Evolutionary conservation across 2,113 vertebrate genomes (phyloP).

Genomic region (Semicossyphus pulcher): DNA sequence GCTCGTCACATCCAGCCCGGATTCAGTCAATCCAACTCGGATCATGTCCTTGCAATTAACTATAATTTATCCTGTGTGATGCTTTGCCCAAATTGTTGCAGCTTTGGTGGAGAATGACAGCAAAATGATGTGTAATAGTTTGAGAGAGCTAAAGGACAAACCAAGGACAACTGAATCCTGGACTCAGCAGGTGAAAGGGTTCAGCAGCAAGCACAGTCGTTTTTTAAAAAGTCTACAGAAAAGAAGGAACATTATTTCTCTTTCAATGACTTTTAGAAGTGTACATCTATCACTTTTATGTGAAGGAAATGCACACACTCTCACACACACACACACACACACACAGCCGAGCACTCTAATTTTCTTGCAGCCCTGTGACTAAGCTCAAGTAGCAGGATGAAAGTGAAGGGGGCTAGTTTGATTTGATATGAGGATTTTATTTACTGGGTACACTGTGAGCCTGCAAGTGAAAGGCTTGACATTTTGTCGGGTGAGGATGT

Average conservation of each 20-base stretch:
- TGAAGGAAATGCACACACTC: conserved; percentile 1
- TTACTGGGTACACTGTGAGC: conserved; percentile 31
- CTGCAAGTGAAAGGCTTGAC: conserved; percentile 34
- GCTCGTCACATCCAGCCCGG: conserved; percentile 74
- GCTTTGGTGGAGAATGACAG: conserved; percentile 79
- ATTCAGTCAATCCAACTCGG: conserved; percentile 75
- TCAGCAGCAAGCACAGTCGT: conserved; percentile 90
- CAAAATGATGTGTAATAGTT: conserved; percentile 60
- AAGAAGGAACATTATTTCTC: conserved; percentile 53
- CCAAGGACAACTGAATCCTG: conserved; percentile 83
- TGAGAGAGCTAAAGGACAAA: conserved; percentile 63
- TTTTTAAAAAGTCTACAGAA: conserved; percentile 12
- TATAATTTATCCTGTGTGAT: conserved; percentile 32
- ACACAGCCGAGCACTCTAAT: conserved; percentile 18
- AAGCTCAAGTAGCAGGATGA: conserved; percentile 24
- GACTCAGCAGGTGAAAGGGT: conserved; percentile 94
- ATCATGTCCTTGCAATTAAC: conserved; percentile 52
- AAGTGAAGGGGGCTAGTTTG: conserved; percentile 30
- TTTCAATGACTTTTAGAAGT: conserved; percentile 19
- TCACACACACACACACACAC: neutral
- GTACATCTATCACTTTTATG: conserved; percentile 19
- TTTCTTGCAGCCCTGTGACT: conserved; percentile 24
- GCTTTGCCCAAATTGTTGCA: conserved; percentile 30
- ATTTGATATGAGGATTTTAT: conserved; percentile 58
- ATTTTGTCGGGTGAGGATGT: conserved; percentile 36